phyloP scores from a whole-genome alignment of 2,113 vertebrate genomes.

The Chaenocephalus aceratus region DNA sequence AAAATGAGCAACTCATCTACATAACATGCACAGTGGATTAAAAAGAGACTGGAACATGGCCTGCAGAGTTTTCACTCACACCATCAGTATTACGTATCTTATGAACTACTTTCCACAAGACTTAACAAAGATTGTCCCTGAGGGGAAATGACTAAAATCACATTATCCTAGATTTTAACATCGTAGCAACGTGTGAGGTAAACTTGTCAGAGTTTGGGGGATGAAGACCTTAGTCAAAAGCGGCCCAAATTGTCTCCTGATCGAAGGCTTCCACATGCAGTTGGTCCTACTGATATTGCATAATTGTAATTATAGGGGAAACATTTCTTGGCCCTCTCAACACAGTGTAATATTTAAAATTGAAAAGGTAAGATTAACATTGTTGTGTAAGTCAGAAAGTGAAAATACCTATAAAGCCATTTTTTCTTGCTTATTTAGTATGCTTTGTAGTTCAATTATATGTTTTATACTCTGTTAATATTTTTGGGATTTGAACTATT shows the following conservation, averaged over 20 bases:
- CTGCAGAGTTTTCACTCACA: slow-evolving; percentile 37
- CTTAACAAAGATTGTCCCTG: slow-evolving; percentile 26
- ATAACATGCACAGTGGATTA: slow-evolving; percentile 25
- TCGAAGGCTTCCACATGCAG: background rate
- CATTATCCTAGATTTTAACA: slow-evolving; percentile 31
- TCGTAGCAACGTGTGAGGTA: background rate
- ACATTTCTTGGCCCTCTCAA: background rate
- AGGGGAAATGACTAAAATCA: slow-evolving; percentile 26
- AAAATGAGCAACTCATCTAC: slow-evolving; percentile 46
- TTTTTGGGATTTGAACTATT: background rate
- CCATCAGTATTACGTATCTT: slow-evolving; percentile 20
- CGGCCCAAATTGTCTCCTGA: background rate
- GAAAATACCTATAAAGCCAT: background rate
- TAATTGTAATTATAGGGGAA: background rate
- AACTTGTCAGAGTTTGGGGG: background rate
- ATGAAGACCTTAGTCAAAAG: background rate
- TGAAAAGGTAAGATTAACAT: background rate
- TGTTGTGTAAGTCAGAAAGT: background rate
- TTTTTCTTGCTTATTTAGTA: background rate
- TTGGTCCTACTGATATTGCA: background rate
- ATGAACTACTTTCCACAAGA: slow-evolving; percentile 47
- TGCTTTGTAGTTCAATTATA: background rate
- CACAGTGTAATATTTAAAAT: background rate
- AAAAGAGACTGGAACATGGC: slow-evolving; percentile 24
- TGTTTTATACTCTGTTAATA: background rate